Evolutionary conservation across 2,888 invertebrate genomes (phyloP), one percentile per base, ranked within the genome.

Genomic region (Agrochola lychnidis): DNA sequence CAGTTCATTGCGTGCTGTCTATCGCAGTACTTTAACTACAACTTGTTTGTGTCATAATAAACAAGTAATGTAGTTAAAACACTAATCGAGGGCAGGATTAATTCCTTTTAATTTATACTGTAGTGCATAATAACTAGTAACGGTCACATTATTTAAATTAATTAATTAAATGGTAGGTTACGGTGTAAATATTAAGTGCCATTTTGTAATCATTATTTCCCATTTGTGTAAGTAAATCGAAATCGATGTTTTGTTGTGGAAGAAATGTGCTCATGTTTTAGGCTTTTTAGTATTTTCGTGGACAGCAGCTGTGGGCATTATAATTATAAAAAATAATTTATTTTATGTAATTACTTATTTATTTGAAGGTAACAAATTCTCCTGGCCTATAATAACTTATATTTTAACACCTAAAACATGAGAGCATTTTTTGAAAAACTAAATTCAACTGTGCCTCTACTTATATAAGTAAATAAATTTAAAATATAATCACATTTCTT

Each of bases 21-120:
- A 86, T 84, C 72, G 79, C 87, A 88, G 89, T 87, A 84, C 83
- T 86, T 85, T 82, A 82, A 93, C 94, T 96, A 96, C 93, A 91
- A 89, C 91, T 92, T 95, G 92, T 96, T 96, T 96, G 93, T 89
- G 71, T 78, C 74, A 94, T 95, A 95, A 78, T 78, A 96, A 96
- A 96, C 92, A 92, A 92, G 92, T 93, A 76, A 85, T 87, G 94
- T 95, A 95, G 95, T 94, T 90, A 76, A 88, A 89, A 82, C 79
- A 88, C 90, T 92, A 88, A 81, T 69, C 57, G 81, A 76, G 84
- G 82, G 85, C 81, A 83, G 79, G 64, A 76, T 76, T 51, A 62
- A 81, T 82, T 89, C 73, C 77, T 76, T 85, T 59, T 80, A 82
- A 67, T 88, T 83, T 80, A 76, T 85, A 88, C 76, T 85, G 78